Base-by-base conservation (phyloP, 2,113 vertebrate species). In the Trogon surrucura region DNA sequence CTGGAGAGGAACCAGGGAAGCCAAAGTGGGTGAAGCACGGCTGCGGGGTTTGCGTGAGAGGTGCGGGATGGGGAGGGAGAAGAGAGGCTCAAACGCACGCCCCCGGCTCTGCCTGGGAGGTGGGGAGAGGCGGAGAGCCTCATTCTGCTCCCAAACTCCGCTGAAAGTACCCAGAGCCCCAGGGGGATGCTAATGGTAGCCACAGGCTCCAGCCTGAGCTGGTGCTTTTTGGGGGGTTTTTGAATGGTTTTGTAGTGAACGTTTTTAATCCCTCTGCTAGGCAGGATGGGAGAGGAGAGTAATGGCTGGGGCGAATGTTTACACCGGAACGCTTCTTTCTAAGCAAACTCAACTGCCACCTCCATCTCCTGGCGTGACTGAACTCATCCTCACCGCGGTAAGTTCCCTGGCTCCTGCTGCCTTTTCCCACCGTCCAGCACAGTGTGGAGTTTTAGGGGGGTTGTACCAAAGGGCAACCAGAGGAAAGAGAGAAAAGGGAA, bases 341-440 rank as follows among this genome's bases (percentile, higher is more conserved):
- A 44, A 72, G 51, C 27, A 53, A 93, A 64, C 29, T 38, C 36
- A 4, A 18, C 6, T 1, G 20, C 26, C 32, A 10, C 36, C 22
- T 89, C 47, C 50, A 13, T 45, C 60, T 93, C 64, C 67, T 9
- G 60, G 18, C 65, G 87, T 67, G 57, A 45, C 69, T 10, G 34
- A 88, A 62, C 16, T 34, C 11, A 1, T 32, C 58, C 78, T 65
- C 47, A 2, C 6, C 0, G 0, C 1, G 4, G 58, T 77, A 73
- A 85, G 67, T 88, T 60, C 27, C 30, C 7, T n/a, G 26, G n/a
- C 14, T 77, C 50, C 74, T 80, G 7, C 51, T 64, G 8, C 32
- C n/a, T 85, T 12, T 58, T 54, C 19, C n/a, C 66, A 34, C 51
- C 15, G n/a, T 41, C 5, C 9, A 53, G 80, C 36, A 6, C 41